Base-by-base conservation (phyloP, 2,113 vertebrate species). In the Alaudala cheleensis region DNA sequence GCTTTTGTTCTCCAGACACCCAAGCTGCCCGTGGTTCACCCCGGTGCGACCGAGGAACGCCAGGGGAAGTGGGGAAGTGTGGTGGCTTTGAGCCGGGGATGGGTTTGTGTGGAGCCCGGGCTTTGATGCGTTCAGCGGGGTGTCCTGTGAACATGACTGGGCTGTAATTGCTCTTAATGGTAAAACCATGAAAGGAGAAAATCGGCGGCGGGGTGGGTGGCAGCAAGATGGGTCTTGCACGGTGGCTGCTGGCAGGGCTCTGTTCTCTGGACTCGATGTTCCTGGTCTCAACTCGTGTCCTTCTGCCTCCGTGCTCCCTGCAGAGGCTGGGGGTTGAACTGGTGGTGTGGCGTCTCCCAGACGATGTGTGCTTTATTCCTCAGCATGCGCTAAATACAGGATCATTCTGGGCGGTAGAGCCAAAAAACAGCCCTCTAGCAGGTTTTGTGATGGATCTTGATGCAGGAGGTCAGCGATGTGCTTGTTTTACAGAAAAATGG, bases 1-100 rank as follows among this genome's bases (percentile, higher is more conserved):
- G 44, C 67, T 95, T 90, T 86, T 97, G 84, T 95, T 94, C 81
- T 89, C 34, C 81, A 78, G 70, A 57, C 74, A 60, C n/a, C 92
- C 58, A 6, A 77, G 28, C 82, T 76, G 50, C 5, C 29, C 21
- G 33, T 4, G 9, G 83, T 21, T 51, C 8, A 9, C 54, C 19
- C 42, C 9, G 3, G 17, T 34, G 13, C 51, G 57, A 8, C 53
- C 21, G 1, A 66, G 95, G 73, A 92, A 21, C 6, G 24, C 26
- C 8, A 53, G 47, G 87, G 93, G 94, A 90, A 90, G 90, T 33
- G 71, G 87, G 91, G 94, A 88, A 88, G 90, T 44, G 74, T 14
- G 16, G 67, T 13, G 92, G 87, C 85, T 76, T 77, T 17, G 87
- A 40, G 85, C 24, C 70, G 87, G 58, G 2, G 37, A 60, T 66